These are phyloP conservation scores for Craniophora ligustri DNA, from an alignment of 2,888 invertebrate genomes.

Conservation along the genomic window DNA sequence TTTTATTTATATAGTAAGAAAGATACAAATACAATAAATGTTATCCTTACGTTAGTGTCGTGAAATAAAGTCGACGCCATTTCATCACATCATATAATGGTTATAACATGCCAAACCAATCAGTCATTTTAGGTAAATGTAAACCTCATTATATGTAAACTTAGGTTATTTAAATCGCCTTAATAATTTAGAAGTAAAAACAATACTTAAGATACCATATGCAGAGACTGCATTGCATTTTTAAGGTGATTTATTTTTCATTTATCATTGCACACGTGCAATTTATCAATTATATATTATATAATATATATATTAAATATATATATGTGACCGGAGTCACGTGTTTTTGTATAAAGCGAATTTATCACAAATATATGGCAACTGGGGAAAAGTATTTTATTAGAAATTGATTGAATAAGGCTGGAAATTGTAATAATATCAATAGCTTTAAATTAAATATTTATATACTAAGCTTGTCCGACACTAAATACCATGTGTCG, in stretches of 20 bases:
- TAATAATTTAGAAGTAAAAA: conserved; percentile 74
- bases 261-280: conserved; percentile 69
- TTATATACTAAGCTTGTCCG: neutral
- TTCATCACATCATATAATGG: conserved; percentile 70
- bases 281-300: conserved; percentile 64
- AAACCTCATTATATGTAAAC: conserved; percentile 82
- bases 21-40: conserved; percentile 51
- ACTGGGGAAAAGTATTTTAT: conserved; percentile 27
- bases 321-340: conserved; percentile 45
- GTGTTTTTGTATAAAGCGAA: conserved; percentile 54
- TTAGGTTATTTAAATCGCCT: conserved; percentile 81
- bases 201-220: conserved; percentile 76
- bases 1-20: conserved; percentile 61
- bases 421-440: conserved; percentile 47
- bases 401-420: conserved; percentile 15
- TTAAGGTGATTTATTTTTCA: conserved; percentile 74
- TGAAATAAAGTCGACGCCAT: conserved; percentile 24
- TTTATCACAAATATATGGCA: conserved; percentile 62
- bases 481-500: neutral
- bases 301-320: conserved; percentile 49
- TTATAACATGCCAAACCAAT: conserved; percentile 82
- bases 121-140: conserved; percentile 73
- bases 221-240: conserved; percentile 86
- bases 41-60: conserved; percentile 24
- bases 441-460: conserved; percentile 31